Evolutionary conservation across 2,888 invertebrate species (phyloP), one percentile per base, ranked within the genome.

Genomic region (Tetanocera ferruginea): DNA sequence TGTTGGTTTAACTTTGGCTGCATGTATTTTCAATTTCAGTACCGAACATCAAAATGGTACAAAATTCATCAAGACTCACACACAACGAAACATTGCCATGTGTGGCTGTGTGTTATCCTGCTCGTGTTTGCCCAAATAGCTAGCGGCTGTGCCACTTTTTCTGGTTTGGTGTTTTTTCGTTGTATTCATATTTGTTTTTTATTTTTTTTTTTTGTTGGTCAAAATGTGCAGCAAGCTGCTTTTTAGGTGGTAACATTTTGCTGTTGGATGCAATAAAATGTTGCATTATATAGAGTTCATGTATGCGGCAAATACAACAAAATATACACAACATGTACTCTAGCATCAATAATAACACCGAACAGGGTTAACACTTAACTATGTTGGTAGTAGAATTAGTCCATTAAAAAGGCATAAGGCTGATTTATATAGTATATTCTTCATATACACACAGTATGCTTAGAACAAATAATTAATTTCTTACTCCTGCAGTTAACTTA

Each of bases 1-100:
- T 37, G 37, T 55, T 19, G 55, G 55, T 19, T 19, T 55, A 19
- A 23, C 55, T 55, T 55, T 55, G 55, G 55, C 19, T 55, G 19
- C 34, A 31, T 37, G 28, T 31, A 51, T 52, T 74, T 74, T 64
- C 64, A 49, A 55, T 55, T 75, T 67, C 67, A 19, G 25, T 23
- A 67, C 23, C 66, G 66, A 67, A 52, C 66, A 66, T 75, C 55
- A 66, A 75, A 75, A 75, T 55, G 37, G 75, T 37, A 75, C 55
- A 67, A 75, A 75, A 75, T 75, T 75, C 75, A 75, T 67, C 75
- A 55, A 75, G 31, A n/a, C 25, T 25, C 69, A 5, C 66, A 11
- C 43, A 19, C 14, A 49, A 51, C 23, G 23, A 9, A 2, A 28
- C 11, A 11, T 31, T 19, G 3, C 34, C 25, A 0, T 31, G 8